Evolutionary conservation across 2,888 invertebrate species (phyloP), one percentile per base, ranked within the genome.

Genomic region (Aphodius sticticus): DNA sequence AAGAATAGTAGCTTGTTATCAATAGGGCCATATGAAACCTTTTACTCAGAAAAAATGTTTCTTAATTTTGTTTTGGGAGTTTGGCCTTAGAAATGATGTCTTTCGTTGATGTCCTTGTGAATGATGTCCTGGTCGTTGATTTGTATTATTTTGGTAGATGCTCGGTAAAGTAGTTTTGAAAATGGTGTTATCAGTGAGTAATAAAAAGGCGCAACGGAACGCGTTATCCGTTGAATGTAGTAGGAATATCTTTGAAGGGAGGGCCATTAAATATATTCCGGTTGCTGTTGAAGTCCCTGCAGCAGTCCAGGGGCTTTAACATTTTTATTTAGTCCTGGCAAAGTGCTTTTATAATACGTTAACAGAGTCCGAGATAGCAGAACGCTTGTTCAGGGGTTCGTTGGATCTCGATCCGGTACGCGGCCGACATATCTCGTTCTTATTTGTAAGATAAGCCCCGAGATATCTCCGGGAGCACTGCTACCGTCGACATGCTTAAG

Each of bases 311-410:
- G 53, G 53, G 53, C 53, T 53, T 53, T 53, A 53, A 53, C 53
- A 53, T 53, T 53, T 38, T 53, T 53, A 53, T 53, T 53, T 53
- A 53, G 53, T 53, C 53, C 53, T 12, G 12, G 53, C 12, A 53
- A 53, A 53, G 53, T 53, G 53, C 53, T 53, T 53, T 53, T 53
- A 53, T 53, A 53, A 53, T 53, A 53, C 53, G 53, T 53, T 53
- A 53, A 53, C 53, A 53, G 53, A 53, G 53, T 53, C 53, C 53
- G 12, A 53, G 53, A 53, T 53, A 53, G 53, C 53, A 53, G 53
- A 53, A 53, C 53, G 53, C 53, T 53, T 53, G 53, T 53, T 53
- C 53, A 53, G 53, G 53, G 53, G 53, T 53, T 53, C 53, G 2
- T 53, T 53, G 53, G 53, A 53, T 53, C 4, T 53, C 53, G 53